Percentiles rank a stretch among this genome's conserved stretches.
Conservation (phyloP, 2,797 vertebrate species). For the Siniperca obscura region DNA sequence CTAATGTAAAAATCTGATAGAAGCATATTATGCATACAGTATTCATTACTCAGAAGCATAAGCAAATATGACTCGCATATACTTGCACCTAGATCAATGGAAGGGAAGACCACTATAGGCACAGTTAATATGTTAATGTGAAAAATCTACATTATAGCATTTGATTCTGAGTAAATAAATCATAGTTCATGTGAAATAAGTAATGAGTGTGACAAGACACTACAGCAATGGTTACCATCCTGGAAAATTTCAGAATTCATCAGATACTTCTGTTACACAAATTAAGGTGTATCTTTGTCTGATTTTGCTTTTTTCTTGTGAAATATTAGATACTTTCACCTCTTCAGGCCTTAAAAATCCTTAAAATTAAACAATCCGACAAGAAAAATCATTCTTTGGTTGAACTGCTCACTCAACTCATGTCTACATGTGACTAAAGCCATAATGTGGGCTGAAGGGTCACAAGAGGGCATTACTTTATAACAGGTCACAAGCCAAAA, state of each 20-base stretch:
- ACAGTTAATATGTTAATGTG: not conserved
- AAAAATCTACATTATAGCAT: not conserved
- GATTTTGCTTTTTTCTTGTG: not conserved
- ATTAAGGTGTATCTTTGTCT: not conserved
- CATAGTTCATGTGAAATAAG: not conserved
- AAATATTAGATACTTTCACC: not conserved
- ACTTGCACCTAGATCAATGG: not conserved
- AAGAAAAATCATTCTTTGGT: not conserved
- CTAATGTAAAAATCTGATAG: too few species aligned
- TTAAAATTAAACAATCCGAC: not conserved
- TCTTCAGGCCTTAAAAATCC: not conserved
- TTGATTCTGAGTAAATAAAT: constrained; percentile 4
- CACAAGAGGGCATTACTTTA: not conserved
- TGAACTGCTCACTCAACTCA: not conserved
- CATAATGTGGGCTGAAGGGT: not conserved
- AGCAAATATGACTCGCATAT: too few species aligned
- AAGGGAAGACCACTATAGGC: not conserved
- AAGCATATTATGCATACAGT: too few species aligned
- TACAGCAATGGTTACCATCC: not conserved
- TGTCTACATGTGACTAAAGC: not conserved
- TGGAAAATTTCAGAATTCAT: not conserved
- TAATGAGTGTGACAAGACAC: not conserved
- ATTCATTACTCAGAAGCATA: too few species aligned
- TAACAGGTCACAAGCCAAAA: not conserved
- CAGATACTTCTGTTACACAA: not conserved